These are phyloP conservation scores for Pterocles burchelli DNA, from an alignment of 2,113 vertebrate genomes.

Conservation along the genomic window DNA sequence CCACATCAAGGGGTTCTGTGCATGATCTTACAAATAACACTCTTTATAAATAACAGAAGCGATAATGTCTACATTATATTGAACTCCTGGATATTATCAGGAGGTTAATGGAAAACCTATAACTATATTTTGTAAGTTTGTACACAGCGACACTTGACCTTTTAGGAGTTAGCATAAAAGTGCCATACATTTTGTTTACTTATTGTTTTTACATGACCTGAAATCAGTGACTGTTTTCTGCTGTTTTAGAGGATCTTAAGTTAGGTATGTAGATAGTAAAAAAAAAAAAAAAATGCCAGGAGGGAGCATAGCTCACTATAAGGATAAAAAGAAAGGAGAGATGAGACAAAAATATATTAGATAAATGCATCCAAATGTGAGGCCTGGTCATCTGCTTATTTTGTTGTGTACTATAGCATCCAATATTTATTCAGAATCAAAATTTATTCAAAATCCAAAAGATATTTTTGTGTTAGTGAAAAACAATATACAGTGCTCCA, in stretches of 20 bases:
- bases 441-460: neutral
- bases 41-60: neutral
- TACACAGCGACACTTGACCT: neutral
- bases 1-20: rapidly evolving
- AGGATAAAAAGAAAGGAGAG: neutral
- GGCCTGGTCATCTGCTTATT: neutral
- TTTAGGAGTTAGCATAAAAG: neutral
- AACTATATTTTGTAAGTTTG: neutral
- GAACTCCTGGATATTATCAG: neutral
- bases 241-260: neutral
- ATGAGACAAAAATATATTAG: neutral
- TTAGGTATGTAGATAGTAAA: neutral
- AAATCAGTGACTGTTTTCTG: neutral
- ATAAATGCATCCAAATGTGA: neutral
- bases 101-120: neutral
- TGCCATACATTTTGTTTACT: neutral
- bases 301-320: neutral
- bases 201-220: neutral
- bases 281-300: neutral
- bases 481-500: neutral
- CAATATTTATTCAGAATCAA: neutral
- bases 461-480: neutral
- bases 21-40: neutral
- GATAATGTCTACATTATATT: neutral
- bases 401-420: neutral